A percentile compares a stretch with the other conserved stretches of the same genome.
Evolutionary conservation across 2,888 invertebrate species (phyloP).

Genomic region (Alloscopus bannaensis): DNA sequence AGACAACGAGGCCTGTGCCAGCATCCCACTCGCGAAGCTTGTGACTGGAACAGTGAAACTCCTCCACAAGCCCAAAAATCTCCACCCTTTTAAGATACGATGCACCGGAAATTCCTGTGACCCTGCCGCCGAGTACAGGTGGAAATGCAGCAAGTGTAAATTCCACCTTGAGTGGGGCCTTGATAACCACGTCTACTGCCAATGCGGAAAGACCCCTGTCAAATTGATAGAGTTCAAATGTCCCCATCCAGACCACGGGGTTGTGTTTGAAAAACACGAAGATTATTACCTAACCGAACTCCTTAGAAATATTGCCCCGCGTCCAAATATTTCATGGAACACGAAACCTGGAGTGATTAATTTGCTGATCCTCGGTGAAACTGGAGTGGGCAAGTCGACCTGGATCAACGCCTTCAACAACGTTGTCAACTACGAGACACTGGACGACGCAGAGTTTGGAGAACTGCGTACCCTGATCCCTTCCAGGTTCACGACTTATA

Average conservation of each 20-base stretch:
- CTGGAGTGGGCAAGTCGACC: conserved; percentile 69
- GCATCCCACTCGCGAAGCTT: conserved; percentile 8
- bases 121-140: not conserved
- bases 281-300: not conserved
- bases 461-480: conserved; percentile 43
- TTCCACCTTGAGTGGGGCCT: conserved; percentile 34
- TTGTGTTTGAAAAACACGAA: not conserved
- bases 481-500: conserved; percentile 41
- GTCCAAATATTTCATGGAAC: too few relatives aligned
- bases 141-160: conserved; percentile 29
- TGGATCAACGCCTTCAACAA: conserved; percentile 69
- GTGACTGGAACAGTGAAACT: not conserved
- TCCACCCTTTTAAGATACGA: not conserved
- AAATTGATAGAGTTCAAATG: conserved; percentile 33
- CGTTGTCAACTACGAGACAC: conserved; percentile 38
- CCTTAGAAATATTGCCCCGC: too few relatives aligned
- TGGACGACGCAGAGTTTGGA: conserved; percentile 43
- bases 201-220: conserved; percentile 32
- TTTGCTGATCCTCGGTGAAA: conserved; percentile 67
- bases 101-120: conserved; percentile 37
- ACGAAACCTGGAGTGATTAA: conserved; percentile 35
- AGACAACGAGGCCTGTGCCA: not conserved
- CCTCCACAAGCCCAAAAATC: conserved; percentile 29
- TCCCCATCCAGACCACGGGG: conserved; percentile 36
- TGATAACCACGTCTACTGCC: conserved; percentile 45